phyloP scores from a whole-genome alignment of 2,797 vertebrate genomes.

The Cheracebus regulus region DNA sequence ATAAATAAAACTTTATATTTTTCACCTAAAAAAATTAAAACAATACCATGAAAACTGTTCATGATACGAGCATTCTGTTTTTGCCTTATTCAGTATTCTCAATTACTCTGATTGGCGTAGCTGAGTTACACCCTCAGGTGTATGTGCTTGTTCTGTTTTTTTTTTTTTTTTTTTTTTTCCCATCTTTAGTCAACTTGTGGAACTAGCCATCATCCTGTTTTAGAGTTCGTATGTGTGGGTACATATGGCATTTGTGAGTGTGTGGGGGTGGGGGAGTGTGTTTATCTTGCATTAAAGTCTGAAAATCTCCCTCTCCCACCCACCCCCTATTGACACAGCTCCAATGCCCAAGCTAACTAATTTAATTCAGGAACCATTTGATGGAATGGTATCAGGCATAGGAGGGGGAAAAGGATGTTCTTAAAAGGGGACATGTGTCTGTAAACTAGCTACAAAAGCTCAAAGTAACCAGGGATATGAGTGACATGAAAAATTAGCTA shows the following conservation, averaged over 20 bases:
- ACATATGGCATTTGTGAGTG: fast-evolving
- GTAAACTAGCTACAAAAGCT: conserved; percentile 69
- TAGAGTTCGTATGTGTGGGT: not conserved
- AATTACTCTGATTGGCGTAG: conserved; percentile 59
- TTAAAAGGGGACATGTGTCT: conserved; percentile 8
- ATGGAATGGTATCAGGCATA: conserved; percentile 38
- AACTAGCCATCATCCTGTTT: not conserved
- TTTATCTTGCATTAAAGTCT: not conserved
- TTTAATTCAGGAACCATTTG: conserved; percentile 55
- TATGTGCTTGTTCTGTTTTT: not conserved
- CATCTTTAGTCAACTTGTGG: not conserved
- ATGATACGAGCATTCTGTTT: conserved; percentile 57
- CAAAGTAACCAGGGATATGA: conserved; percentile 34
- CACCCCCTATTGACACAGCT: not conserved
- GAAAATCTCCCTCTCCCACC: conserved; percentile 19
- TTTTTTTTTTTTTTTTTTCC: not conserved
- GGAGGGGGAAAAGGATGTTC: not conserved
- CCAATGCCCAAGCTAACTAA: conserved; percentile 46
- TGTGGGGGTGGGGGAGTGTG: not conserved
- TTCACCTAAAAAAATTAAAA: conserved; percentile 67
- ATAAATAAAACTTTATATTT: conserved; percentile 74
- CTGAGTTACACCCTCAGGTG: not conserved
- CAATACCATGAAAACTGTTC: conserved; percentile 24
- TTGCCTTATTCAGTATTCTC: conserved; percentile 49
- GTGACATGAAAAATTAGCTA: conserved; percentile 49